A percentile compares a stretch with the other conserved stretches of the same genome.
Evolutionary conservation across 2,888 invertebrate species (phyloP).

Genomic region (Meteorus colon): DNA sequence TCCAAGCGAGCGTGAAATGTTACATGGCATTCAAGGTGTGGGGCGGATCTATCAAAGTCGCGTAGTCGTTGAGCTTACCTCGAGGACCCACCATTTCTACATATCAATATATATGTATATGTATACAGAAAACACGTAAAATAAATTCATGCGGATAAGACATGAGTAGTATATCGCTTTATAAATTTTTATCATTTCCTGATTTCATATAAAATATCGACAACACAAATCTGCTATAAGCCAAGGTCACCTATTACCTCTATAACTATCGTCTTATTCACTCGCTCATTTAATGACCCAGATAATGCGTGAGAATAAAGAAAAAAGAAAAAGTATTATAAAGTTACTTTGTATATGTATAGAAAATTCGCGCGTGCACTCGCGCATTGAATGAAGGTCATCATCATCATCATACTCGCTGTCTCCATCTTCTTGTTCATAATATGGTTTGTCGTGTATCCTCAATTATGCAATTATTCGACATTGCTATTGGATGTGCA

Average conservation of each 20-base stretch:
- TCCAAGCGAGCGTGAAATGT: conserved; percentile 63
- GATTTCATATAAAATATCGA: conserved; percentile 3
- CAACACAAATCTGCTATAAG: background rate
- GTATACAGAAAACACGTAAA: background rate
- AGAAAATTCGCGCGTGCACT: background rate
- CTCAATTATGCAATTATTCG: conserved; percentile 48
- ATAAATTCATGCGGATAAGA: conserved; percentile 15
- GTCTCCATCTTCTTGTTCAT: conserved; percentile 17
- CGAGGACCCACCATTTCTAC: conserved; percentile 28
- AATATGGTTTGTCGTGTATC: conserved; percentile 38
- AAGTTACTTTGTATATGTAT: background rate
- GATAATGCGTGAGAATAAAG: background rate
- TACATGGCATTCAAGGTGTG: conserved; percentile 63
- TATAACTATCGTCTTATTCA: background rate
- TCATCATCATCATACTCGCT: conserved; percentile 24
- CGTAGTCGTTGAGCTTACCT: conserved; percentile 24
- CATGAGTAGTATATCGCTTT: background rate
- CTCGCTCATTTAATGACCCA: background rate
- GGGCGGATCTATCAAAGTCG: conserved; percentile 57
- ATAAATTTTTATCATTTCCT: conserved; percentile 16
- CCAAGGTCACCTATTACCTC: background rate
- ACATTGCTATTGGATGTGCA: conserved; percentile 30
- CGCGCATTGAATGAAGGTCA: conserved; percentile 8
- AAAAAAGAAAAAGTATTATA: conserved; percentile 2
- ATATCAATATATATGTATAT: conserved; percentile 14